phyloP scores from a whole-genome alignment of 2,113 vertebrate species.

The Carassius auratus region DNA sequence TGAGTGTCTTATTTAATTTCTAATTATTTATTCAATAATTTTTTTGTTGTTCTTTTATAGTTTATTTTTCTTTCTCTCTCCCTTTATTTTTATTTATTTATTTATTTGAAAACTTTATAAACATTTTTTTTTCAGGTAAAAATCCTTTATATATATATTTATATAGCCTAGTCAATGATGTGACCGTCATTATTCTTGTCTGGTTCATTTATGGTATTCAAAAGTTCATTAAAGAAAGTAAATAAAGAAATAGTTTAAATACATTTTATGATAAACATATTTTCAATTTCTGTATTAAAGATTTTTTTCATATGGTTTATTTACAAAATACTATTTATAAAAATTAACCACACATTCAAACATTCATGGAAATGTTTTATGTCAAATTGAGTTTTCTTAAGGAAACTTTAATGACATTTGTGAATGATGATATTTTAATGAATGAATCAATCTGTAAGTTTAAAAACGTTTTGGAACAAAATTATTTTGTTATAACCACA shows the following conservation, averaged over 20 bases:
- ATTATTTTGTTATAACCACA: background rate
- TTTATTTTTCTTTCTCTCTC: no score
- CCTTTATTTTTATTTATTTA: background rate
- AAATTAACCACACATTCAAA: no score
- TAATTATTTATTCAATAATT: no score
- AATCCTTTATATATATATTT: no score
- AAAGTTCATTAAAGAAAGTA: background rate
- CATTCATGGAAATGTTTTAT: no score
- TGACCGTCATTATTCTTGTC: background rate
- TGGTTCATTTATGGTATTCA: background rate
- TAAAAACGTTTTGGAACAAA: background rate
- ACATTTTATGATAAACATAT: background rate
- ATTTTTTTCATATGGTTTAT: background rate
- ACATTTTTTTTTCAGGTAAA: background rate
- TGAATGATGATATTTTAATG: background rate
- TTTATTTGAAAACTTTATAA: background rate
- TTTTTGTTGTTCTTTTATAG: no score
- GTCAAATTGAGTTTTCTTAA: no score
- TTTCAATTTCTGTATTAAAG: background rate
- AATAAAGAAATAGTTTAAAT: background rate
- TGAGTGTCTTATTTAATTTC: background rate
- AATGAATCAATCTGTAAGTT: background rate
- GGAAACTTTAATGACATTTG: background rate
- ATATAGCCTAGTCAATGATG: no score
- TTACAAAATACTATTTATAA: background rate